These are phyloP conservation scores for Sylvia borin DNA, from an alignment of 2,797 vertebrate species.

Conservation along the genomic window DNA sequence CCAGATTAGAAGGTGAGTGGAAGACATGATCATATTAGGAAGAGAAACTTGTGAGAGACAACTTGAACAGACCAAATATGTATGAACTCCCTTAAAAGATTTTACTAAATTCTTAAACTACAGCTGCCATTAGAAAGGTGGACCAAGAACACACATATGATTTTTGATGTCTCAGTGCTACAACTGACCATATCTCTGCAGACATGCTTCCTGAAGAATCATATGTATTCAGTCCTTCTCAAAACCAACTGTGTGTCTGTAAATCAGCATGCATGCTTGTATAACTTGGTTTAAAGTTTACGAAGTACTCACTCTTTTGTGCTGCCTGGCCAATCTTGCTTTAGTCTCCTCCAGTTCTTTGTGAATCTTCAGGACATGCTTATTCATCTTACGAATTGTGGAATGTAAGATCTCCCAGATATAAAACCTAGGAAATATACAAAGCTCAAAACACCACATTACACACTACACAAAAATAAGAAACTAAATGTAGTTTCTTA, in stretches of 20 bases:
- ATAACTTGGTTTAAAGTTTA: background rate
- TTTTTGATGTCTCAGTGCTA: background rate
- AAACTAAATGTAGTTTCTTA: background rate
- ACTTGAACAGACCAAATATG: background rate
- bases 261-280: background rate
- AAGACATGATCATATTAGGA: background rate
- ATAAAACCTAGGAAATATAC: conserved; percentile 83
- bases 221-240: background rate
- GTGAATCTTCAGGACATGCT: conserved; percentile 97
- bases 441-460: background rate
- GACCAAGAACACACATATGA: background rate
- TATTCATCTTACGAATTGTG: conserved; percentile 98
- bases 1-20: background rate
- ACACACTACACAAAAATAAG: background rate
- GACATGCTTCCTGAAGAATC: background rate
- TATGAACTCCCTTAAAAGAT: background rate
- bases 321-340: conserved; percentile 94
- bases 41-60: background rate
- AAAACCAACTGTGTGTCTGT: background rate
- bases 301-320: conserved; percentile 79
- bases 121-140: background rate
- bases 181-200: background rate
- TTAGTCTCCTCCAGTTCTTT: conserved; percentile 95
- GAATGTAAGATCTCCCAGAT: conserved; percentile 98
- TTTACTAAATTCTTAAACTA: background rate